Conservation (phyloP, 2,888 invertebrate species). For the Stramonita haemastoma region DNA sequence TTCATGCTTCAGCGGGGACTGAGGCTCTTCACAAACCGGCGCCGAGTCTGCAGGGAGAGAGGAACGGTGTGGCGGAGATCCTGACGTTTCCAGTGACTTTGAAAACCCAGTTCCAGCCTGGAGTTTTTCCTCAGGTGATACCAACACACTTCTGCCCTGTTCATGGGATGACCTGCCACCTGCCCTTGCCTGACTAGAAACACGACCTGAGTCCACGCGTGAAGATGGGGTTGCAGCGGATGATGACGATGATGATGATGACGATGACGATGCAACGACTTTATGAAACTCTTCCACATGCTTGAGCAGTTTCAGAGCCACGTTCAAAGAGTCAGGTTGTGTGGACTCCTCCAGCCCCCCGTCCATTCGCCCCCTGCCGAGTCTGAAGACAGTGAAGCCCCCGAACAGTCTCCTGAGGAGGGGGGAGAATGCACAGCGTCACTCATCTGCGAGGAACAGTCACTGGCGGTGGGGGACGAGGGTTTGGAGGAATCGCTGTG, state of each 20-base stretch:
- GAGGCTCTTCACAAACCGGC: not conserved
- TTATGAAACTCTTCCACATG: not conserved
- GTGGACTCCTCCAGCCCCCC: not conserved
- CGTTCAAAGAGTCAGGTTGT: not conserved
- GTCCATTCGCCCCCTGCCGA: not conserved
- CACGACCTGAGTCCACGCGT: no score
- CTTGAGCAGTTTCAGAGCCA: not conserved
- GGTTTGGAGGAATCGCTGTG: not conserved
- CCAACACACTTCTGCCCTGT: no score
- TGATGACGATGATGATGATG: not conserved
- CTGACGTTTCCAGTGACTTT: not conserved
- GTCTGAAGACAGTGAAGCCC: not conserved
- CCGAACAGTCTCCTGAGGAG: not conserved
- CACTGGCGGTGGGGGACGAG: not conserved
- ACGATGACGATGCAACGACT: not conserved
- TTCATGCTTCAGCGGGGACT: no score
- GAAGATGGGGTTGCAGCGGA: not conserved
- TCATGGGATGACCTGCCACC: no score
- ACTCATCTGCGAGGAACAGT: not conserved
- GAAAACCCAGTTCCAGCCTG: not conserved
- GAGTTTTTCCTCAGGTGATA: no score
- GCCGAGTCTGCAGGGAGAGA: not conserved
- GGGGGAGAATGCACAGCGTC: not conserved
- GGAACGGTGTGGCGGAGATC: not conserved
- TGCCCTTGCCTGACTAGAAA: no score